phyloP scores from a whole-genome alignment of 2,888 invertebrate genomes.

The Alcis repandata region DNA sequence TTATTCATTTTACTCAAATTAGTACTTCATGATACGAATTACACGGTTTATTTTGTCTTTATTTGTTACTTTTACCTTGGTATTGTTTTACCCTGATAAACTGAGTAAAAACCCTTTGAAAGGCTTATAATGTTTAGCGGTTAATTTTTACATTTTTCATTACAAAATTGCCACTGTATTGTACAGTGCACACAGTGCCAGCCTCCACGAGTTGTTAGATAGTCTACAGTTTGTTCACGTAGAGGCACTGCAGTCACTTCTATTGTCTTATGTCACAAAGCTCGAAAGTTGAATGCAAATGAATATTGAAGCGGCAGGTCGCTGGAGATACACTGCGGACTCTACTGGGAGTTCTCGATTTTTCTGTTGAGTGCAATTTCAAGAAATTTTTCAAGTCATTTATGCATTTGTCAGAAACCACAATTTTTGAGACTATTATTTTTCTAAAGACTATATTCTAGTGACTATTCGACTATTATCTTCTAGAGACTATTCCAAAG shows the following conservation, averaged over 20 bases:
- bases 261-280: slow-evolving; percentile 64
- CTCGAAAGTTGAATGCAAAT: slow-evolving; percentile 68
- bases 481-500: too few relatives aligned
- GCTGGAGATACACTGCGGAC: slow-evolving; percentile 41
- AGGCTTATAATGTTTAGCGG: too few relatives aligned
- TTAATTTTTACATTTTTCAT: too few relatives aligned
- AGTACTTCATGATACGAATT: too few relatives aligned
- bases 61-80: too few relatives aligned
- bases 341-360: slow-evolving; percentile 52
- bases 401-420: neutral
- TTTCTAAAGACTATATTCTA: neutral
- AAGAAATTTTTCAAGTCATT: neutral
- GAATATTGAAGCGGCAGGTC: slow-evolving; percentile 66
- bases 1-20: too few relatives aligned
- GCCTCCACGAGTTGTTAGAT: neutral
- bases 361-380: neutral
- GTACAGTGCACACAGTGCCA: too few relatives aligned
- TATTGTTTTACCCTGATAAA: too few relatives aligned
- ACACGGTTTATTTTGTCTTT: too few relatives aligned
- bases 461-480: too few relatives aligned
- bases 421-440: neutral
- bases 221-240: slow-evolving; percentile 7
- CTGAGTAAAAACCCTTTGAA: too few relatives aligned
- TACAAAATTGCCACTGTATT: too few relatives aligned
- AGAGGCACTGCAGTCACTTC: slow-evolving; percentile 28